These are phyloP conservation scores for Drosophila mimica DNA, from an alignment of 2,888 invertebrate genomes.

Conservation along the genomic window DNA sequence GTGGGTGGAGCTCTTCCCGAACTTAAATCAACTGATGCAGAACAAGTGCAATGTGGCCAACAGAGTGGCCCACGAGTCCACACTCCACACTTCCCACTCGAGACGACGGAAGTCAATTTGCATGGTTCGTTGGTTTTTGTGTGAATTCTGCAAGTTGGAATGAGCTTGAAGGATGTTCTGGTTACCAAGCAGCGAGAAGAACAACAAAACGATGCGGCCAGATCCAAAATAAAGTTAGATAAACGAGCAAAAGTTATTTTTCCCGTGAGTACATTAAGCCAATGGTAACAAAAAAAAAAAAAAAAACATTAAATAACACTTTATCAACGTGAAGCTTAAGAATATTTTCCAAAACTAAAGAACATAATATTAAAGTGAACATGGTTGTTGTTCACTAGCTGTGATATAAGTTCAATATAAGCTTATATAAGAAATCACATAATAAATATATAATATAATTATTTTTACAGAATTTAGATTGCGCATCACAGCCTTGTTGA, in stretches of 20 bases:
- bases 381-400: too few relatives aligned
- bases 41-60: conserved; percentile 56
- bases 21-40: conserved; percentile 38
- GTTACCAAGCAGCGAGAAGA: conserved; percentile 19
- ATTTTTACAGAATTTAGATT: not conserved
- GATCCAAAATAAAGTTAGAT: not conserved
- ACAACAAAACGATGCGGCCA: not conserved
- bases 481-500: not conserved
- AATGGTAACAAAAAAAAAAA: not conserved
- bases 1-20: conserved; percentile 23
- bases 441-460: not conserved
- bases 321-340: not conserved
- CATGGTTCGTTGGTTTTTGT: conserved; percentile 54
- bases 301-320: not conserved
- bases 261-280: not conserved
- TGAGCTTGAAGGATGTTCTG: conserved; percentile 39
- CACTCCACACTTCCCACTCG: conserved; percentile 9
- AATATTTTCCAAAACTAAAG: not conserved
- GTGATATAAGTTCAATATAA: too few relatives aligned
- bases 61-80: not conserved
- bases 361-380: not conserved
- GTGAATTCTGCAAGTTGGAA: conserved; percentile 50
- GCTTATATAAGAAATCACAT: not conserved
- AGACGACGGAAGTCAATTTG: conserved; percentile 59
- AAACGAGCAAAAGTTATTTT: not conserved